Evolutionary conservation across 2,113 vertebrate genomes (phyloP).

Genomic region (Raja brachyura): DNA sequence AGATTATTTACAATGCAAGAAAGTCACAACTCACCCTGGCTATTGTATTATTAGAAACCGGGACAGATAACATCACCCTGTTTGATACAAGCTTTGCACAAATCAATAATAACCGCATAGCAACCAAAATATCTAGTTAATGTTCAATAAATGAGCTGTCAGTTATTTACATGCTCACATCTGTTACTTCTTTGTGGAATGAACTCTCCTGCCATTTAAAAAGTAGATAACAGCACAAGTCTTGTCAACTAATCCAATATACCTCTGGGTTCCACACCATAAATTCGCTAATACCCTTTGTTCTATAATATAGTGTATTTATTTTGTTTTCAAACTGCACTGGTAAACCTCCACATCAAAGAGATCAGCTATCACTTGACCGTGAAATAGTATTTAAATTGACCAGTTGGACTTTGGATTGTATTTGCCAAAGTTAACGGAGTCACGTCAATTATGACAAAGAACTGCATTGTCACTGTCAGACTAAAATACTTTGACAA

Average conservation of each 20-base stretch:
- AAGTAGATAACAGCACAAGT: not conserved
- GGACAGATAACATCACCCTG: conserved; percentile 20
- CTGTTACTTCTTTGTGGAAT: not conserved
- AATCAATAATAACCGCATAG: conserved; percentile 33
- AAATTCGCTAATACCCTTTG: conserved; percentile 2
- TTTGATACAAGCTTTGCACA: not conserved
- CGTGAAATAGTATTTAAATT: not conserved
- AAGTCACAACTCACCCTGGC: not conserved
- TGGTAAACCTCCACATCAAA: not conserved
- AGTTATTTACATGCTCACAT: conserved; percentile 26
- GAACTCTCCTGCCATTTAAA: not conserved
- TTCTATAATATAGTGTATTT: not conserved
- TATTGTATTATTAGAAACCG: not conserved
- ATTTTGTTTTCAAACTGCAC: not conserved
- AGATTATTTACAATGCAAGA: conserved; percentile 5
- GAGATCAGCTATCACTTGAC: not conserved
- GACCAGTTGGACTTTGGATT: not conserved
- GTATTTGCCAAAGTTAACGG: not conserved
- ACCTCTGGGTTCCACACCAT: not conserved
- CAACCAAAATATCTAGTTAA: conserved; percentile 25
- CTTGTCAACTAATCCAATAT: not conserved
- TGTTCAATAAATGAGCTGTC: conserved; percentile 28
- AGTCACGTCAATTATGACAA: not conserved
- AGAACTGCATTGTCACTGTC: not conserved
- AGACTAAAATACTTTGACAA: not conserved